A percentile compares a stretch with the other conserved stretches of the same genome.
Conservation (phyloP, 2,888 invertebrate species). For the Nysson spinosus region DNA sequence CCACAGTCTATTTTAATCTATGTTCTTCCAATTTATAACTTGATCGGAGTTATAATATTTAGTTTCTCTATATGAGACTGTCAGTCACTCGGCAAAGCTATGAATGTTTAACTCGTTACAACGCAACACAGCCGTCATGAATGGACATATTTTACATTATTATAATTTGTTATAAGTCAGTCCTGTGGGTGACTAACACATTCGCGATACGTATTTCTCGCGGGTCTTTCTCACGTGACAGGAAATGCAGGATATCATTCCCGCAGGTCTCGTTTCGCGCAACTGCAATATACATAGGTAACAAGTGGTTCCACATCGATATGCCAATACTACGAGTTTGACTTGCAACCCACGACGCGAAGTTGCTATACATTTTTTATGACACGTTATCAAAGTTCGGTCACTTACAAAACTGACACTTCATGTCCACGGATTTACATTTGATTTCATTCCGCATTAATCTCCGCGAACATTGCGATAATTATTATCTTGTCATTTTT, state of each 20-base stretch:
- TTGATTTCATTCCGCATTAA: too few relatives aligned
- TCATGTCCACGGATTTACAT: too few relatives aligned
- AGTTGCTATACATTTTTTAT: conserved; percentile 38
- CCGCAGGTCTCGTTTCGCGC: conserved; percentile 48
- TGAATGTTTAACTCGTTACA: too few relatives aligned
- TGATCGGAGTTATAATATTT: too few relatives aligned
- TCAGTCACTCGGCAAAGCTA: too few relatives aligned
- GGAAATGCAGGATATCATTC: conserved; percentile 46
- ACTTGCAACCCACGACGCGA: conserved; percentile 16
- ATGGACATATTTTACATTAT: conserved; percentile 29
- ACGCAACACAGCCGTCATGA: conserved; percentile 37
- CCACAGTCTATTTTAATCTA: too few relatives aligned
- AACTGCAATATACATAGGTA: conserved; percentile 45
- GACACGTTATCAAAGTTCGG: too few relatives aligned
- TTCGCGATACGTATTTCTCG: conserved; percentile 41
- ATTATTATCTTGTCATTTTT: too few relatives aligned
- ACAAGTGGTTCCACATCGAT: conserved; percentile 50
- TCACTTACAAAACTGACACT: too few relatives aligned
- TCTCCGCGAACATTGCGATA: too few relatives aligned
- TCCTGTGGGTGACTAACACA: conserved; percentile 8
- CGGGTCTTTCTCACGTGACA: conserved; percentile 29
- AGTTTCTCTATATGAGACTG: too few relatives aligned
- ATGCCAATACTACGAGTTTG: conserved; percentile 25
- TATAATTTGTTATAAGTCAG: conserved; percentile 41
- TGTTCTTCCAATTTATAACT: too few relatives aligned